Evolutionary conservation across 2,113 vertebrate species (phyloP).

Genomic region (Psilopsiagon aurifrons): DNA sequence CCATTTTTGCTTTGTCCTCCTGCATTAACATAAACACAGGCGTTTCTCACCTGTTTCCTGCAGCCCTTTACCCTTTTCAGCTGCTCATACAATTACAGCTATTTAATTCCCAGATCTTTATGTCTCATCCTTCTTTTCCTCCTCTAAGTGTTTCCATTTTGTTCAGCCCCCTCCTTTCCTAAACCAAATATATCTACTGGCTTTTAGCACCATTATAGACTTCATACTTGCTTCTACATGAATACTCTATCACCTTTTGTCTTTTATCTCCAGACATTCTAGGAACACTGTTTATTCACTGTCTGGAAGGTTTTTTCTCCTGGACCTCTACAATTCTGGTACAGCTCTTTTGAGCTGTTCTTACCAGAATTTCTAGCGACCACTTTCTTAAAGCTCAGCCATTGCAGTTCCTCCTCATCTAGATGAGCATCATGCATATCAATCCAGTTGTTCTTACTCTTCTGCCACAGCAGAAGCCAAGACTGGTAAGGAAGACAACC

Average conservation of each 20-base stretch:
- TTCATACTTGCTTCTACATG: neutral
- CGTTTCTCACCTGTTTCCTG: neutral
- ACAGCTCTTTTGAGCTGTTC: neutral
- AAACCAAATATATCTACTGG: neutral
- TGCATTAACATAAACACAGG: neutral
- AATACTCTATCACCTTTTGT: neutral
- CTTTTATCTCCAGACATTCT: neutral
- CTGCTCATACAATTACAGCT: neutral
- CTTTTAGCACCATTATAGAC: neutral
- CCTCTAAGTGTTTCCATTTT: neutral
- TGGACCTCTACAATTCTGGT: neutral
- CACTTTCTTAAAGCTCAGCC: neutral
- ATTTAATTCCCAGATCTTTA: neutral
- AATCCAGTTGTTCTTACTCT: neutral
- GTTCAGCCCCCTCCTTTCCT: neutral
- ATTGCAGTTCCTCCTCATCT: neutral
- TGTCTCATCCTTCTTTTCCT: neutral
- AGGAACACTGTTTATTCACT: neutral
- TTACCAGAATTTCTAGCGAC: neutral
- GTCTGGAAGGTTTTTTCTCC: neutral
- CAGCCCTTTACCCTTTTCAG: neutral
- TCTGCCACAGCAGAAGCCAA: neutral
- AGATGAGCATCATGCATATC: neutral
- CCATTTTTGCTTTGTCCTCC: neutral
- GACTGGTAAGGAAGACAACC: neutral